phyloP scores from a whole-genome alignment of 37 sponge, comb jelly and placozoan genomes.

The Spongilla lacustris region DNA sequence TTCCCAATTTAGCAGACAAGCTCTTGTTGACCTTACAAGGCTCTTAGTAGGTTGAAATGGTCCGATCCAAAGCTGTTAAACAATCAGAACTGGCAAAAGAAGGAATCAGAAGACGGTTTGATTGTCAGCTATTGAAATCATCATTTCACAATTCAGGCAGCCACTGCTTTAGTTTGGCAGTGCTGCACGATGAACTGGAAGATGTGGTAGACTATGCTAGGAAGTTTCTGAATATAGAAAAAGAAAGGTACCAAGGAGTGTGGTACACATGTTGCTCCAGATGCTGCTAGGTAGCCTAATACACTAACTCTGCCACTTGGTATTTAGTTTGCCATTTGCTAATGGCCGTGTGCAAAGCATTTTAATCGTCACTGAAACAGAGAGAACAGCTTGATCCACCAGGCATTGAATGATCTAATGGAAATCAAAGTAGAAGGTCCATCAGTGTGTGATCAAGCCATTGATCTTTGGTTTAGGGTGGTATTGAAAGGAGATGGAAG shows the following conservation, averaged over 20 bases:
- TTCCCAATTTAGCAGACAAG: background rate
- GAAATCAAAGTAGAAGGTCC: constrained; percentile 73
- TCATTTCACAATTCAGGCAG: constrained; percentile 18
- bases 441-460: constrained; percentile 21
- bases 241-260: constrained; percentile 8
- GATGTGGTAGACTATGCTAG: constrained; percentile 47
- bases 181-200: constrained; percentile 39
- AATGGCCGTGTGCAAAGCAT: constrained; percentile 47
- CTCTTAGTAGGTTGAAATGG: constrained; percentile 43
- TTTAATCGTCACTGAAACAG: constrained; percentile 53
- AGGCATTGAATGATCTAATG: constrained; percentile 53
- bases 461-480: constrained; percentile 56
- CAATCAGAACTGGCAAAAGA: constrained; percentile 32
- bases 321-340: constrained; percentile 68
- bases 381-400: constrained; percentile 22
- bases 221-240: constrained; percentile 3
- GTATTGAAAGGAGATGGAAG: constrained; percentile 23
- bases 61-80: constrained; percentile 42
- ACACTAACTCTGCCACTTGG: constrained; percentile 45
- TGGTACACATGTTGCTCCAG: constrained; percentile 47
- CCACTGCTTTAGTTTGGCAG: constrained; percentile 14
- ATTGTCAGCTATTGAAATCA: constrained; percentile 38
- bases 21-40: constrained; percentile 21
- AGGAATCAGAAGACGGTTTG: constrained; percentile 5
- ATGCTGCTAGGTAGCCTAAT: constrained; percentile 51